Conservation (phyloP, 2,888 invertebrate species). For the Holacanthella duospinosa region DNA sequence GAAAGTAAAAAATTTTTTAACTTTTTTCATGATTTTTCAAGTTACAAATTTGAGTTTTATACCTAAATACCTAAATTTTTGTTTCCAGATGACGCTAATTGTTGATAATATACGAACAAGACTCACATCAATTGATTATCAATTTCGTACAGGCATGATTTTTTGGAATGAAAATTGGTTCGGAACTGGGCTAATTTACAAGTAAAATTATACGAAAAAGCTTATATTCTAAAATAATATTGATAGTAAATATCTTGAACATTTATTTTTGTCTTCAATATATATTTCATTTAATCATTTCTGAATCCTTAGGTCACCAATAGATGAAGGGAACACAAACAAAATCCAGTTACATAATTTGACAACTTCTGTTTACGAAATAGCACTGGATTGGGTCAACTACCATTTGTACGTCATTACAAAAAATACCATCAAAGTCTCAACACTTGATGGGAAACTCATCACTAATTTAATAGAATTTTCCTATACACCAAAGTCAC, state of each 20-base stretch:
- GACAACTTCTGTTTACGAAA: conserved; percentile 81
- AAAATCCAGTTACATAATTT: conserved; percentile 72
- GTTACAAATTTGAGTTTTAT: too few relatives aligned
- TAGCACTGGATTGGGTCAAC: conserved; percentile 99
- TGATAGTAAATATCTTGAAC: too few relatives aligned
- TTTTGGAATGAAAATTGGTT: conserved; percentile 94
- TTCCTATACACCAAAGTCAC: conserved; percentile 62
- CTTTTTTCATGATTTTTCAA: too few relatives aligned
- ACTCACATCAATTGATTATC: conserved; percentile 79
- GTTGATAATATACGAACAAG: conserved; percentile 84
- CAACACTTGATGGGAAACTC: conserved; percentile 83
- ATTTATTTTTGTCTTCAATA: too few relatives aligned
- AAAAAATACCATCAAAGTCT: conserved; percentile 80
- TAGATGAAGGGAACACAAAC: conserved; percentile 78
- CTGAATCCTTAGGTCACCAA: conserved; percentile 66
- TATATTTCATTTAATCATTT: too few relatives aligned
- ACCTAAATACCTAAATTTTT: too few relatives aligned
- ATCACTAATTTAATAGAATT: conserved; percentile 69
- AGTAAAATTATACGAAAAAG: conserved; percentile 51
- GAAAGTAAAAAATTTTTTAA: too few relatives aligned
- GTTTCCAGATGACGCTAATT: conserved; percentile 72
- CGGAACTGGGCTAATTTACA: conserved; percentile 67
- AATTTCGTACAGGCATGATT: conserved; percentile 83
- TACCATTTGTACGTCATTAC: conserved; percentile 93
- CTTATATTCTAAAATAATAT: too few relatives aligned